These are phyloP conservation scores for Silvanus unidentatus DNA, from an alignment of 2,888 invertebrate species.

Conservation along the genomic window DNA sequence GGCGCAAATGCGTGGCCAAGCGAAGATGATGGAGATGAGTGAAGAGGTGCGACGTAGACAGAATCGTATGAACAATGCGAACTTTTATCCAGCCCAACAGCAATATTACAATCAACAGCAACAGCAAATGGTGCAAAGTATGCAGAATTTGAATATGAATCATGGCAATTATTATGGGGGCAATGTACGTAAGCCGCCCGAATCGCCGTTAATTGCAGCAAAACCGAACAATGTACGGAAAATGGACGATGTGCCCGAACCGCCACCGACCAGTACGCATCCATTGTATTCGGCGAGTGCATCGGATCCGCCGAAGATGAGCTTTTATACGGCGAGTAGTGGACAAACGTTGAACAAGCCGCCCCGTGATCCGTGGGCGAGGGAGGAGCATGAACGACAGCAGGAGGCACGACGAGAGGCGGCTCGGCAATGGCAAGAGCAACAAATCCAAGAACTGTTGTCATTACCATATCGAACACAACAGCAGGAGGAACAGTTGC, in stretches of 20 bases:
- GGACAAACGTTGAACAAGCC: conserved; percentile 25
- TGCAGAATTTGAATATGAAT: conserved; percentile 40
- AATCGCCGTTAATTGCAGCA: conserved; percentile 53
- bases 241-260: conserved; percentile 51
- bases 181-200: conserved; percentile 36
- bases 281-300: conserved; percentile 70
- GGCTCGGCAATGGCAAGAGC: conserved; percentile 75
- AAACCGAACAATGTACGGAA: conserved; percentile 38
- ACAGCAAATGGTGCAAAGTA: conserved; percentile 37
- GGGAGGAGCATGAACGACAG: conserved; percentile 82
- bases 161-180: conserved; percentile 6
- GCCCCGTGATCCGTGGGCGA: conserved; percentile 81
- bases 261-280: conserved; percentile 66
- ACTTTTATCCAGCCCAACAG: conserved; percentile 36
- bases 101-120: conserved; percentile 26
- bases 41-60: conserved; percentile 67
- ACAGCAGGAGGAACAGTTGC: conserved; percentile 81
- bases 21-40: conserved; percentile 71
- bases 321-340: conserved; percentile 54
- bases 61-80: conserved; percentile 35
- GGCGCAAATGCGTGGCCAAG: conserved; percentile 47
- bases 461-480: conserved; percentile 61
- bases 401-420: conserved; percentile 67
- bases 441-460: conserved; percentile 77
- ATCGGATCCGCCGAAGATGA: conserved; percentile 67